phyloP scores from a whole-genome alignment of 2,113 vertebrate species.

The Mionectes macconnelli region DNA sequence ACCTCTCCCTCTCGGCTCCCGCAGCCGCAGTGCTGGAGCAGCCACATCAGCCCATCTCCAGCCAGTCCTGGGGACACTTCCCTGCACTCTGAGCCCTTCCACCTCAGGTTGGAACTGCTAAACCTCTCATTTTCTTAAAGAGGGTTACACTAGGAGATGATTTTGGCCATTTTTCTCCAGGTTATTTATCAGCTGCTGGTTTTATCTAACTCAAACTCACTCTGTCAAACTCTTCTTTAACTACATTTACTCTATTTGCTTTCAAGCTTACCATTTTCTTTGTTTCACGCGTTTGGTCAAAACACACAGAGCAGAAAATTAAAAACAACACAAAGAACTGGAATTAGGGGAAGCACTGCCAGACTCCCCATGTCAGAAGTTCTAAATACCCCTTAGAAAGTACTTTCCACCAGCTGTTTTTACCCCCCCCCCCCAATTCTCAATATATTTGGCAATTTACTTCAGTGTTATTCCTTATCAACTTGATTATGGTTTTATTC shows the following conservation, averaged over 20 bases:
- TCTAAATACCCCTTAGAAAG: neutral
- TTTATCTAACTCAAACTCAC: neutral
- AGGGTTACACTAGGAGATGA: neutral
- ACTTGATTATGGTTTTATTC: neutral
- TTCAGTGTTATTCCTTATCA: neutral
- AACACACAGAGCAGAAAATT: neutral
- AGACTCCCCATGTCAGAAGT: neutral
- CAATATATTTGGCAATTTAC: neutral
- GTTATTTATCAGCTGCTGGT: neutral
- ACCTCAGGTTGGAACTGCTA: neutral
- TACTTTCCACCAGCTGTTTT: neutral
- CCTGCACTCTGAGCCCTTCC: neutral
- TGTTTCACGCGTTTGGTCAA: neutral
- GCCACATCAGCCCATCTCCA: neutral
- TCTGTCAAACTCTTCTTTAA: neutral
- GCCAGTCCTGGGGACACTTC: neutral
- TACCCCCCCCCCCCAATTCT: neutral
- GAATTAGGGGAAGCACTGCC: neutral
- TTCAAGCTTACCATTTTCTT: neutral
- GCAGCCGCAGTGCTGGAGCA: too few relatives aligned
- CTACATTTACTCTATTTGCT: neutral
- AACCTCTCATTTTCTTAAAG: neutral
- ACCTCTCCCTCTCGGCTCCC: rapidly evolving
- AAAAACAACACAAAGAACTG: neutral
- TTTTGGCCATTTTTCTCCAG: neutral